Base-by-base conservation (phyloP, 1,140 invertebrate genomes). In the Vanessa tameamea region DNA sequence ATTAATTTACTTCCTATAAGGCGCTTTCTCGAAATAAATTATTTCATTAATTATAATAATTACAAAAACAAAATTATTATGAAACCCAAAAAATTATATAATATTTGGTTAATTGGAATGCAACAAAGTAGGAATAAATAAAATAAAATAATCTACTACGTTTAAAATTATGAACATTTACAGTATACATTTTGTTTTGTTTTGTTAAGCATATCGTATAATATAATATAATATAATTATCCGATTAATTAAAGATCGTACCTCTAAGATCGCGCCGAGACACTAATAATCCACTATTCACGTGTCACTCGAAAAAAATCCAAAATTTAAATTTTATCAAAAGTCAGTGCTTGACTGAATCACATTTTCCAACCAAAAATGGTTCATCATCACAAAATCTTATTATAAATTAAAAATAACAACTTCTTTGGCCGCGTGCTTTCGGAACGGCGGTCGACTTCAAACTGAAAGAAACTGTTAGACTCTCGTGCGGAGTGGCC, bases 311-410 rank as follows among this genome's bases (percentile, higher is more conserved):
- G 74, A 80, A 78, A 78, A 72, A 81, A 84, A 82, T 79, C 67
- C 78, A 66, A 75, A 77, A 51, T 63, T 43, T 14, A 59, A 53
- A 61, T 37, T 47, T 47, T 11, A 26, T 69, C 37, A 47, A 67
- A 73, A 63, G 63, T 73, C 72, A 73, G 65, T 50, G 68, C 68
- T 63, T 81, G 88, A 87, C 81, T 87, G 87, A 88, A 88, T 88
- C 88, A 90, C 88, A 90, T 90, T 90, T 90, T 90, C 85, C 83
- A 75, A 81, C 71, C 79, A 87, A 89, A 88, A 87, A 90, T 90
- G 88, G 85, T 90, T 90, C 87, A 89, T 88, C 87, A 77, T 84
- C 75, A 76, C 78, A 81, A 70, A 72, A 77, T 37, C 5, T 23
- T 16, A 53, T 66, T 15, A 47, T 14, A 68, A 68, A 20, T 55